phyloP scores from a whole-genome alignment of 1,140 invertebrate genomes.

The Globodera ellingtonae region DNA sequence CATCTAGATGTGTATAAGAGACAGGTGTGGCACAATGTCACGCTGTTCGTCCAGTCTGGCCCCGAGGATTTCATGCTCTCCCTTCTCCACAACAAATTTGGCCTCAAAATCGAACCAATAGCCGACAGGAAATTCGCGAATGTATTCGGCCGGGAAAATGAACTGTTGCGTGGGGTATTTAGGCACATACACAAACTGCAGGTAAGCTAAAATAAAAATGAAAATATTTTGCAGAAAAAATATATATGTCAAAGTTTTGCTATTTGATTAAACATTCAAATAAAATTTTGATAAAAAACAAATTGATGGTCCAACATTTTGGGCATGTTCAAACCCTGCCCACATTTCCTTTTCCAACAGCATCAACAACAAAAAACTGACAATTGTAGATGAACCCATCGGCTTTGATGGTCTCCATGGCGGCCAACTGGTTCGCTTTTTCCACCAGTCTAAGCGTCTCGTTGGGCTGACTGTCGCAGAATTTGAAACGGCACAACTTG shows the following conservation, averaged over 20 bases:
- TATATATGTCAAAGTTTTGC: not conserved
- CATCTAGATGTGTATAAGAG: too few relatives aligned
- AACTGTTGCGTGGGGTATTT: slow-evolving; percentile 21
- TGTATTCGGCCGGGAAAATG: slow-evolving; percentile 1
- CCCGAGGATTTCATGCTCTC: slow-evolving; percentile 9
- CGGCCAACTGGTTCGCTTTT: slow-evolving; percentile 19
- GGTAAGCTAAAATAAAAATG: slow-evolving; percentile 6
- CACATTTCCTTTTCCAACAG: too few relatives aligned
- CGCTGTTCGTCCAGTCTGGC: slow-evolving; percentile 8
- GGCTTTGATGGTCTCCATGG: not conserved
- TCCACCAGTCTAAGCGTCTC: slow-evolving; percentile 11
- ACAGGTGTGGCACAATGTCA: slow-evolving; percentile 18
- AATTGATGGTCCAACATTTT: too few relatives aligned
- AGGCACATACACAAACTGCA: slow-evolving; percentile 1
- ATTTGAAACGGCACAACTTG: slow-evolving; percentile 21
- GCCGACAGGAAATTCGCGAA: slow-evolving; percentile 7
- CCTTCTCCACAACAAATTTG: not conserved
- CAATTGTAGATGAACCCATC: slow-evolving; percentile 6
- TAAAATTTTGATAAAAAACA: not conserved
- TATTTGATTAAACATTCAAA: not conserved
- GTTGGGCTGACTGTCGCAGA: slow-evolving; percentile 6
- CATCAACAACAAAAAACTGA: not conserved
- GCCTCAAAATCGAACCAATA: slow-evolving; percentile 24
- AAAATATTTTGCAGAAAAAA: not conserved
- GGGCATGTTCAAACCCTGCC: too few relatives aligned